phyloP scores from a whole-genome alignment of 2,888 invertebrate genomes.

The Athalia rosae region DNA sequence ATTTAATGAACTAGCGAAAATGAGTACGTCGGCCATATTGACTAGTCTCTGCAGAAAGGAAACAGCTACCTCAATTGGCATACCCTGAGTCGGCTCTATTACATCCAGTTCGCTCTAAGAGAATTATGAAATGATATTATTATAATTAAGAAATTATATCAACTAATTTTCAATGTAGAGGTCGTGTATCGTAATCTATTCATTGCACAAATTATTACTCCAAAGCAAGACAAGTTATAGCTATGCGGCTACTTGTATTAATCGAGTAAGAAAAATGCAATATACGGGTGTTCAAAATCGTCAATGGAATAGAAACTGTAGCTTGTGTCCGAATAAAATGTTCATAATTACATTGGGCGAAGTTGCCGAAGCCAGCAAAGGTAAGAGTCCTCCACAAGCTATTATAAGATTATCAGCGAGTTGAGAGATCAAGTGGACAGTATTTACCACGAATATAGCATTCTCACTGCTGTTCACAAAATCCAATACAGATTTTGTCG shows the following conservation, averaged over 20 bases:
- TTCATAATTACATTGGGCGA: constrained; percentile 92
- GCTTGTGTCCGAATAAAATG: constrained; percentile 32
- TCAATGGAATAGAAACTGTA: constrained; percentile 7
- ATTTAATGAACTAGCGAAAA: constrained; percentile 98
- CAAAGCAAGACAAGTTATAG: constrained; percentile 28
- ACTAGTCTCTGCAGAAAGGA: constrained; percentile 98
- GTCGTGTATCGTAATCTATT: constrained; percentile 7
- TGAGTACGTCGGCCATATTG: constrained; percentile 98
- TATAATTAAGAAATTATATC: constrained; percentile 47
- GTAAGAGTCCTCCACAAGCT: constrained; percentile 97
- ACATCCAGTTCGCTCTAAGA: constrained; percentile 97
- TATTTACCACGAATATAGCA: constrained; percentile 99
- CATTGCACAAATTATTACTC: constrained; percentile 20
- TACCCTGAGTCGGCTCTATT: constrained; percentile 98
- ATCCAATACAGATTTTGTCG: constrained; percentile 97
- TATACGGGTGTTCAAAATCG: constrained; percentile 10
- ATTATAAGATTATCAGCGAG: constrained; percentile 99
- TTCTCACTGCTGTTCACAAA: constrained; percentile 99
- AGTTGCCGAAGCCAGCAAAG: constrained; percentile 97
- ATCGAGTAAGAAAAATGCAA: constrained; percentile 15
- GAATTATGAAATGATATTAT: constrained; percentile 42
- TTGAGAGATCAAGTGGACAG: constrained; percentile 99
- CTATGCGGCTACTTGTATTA: constrained; percentile 33
- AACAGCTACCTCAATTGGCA: constrained; percentile 98
- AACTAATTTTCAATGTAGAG: neutral